Percentiles rank a stretch among this genome's conserved stretches.
Conservation (phyloP, 2,797 vertebrate genomes). For the Eulemur mongoz region DNA sequence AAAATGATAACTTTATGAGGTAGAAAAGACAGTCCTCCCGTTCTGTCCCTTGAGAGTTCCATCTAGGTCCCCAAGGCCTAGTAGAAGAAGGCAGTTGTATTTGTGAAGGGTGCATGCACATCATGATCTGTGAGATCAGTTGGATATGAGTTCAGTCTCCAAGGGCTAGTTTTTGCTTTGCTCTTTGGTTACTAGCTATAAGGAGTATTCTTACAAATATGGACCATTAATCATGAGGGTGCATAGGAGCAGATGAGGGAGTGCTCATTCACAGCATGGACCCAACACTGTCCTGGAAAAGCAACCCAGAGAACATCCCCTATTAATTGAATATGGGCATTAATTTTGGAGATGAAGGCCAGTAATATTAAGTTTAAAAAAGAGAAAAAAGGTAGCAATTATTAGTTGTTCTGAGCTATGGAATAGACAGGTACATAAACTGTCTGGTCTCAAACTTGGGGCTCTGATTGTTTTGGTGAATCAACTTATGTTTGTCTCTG, state of each 20-base stretch:
- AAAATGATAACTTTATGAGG: background rate
- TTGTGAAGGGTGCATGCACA: background rate
- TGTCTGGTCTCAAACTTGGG: background rate
- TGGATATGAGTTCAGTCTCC: background rate
- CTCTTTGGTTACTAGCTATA: background rate
- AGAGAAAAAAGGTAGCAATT: background rate
- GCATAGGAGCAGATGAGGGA: background rate
- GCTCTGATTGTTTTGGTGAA: background rate
- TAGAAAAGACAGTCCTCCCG: background rate
- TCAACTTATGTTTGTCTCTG: slow-evolving; percentile 16
- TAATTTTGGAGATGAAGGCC: background rate
- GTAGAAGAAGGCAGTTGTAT: background rate
- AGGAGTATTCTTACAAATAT: background rate
- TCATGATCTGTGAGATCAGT: background rate
- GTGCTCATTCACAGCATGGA: background rate
- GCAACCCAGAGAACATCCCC: background rate
- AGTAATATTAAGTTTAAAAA: slow-evolving; percentile 17
- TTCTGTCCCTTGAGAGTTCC: background rate
- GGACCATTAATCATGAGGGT: background rate
- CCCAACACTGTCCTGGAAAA: background rate
- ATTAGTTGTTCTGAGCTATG: slow-evolving; percentile 1
- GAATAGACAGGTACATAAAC: background rate
- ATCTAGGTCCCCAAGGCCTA: background rate
- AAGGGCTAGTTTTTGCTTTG: background rate
- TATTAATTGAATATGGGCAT: background rate